A percentile compares a stretch with the other conserved stretches of the same genome.
These are phyloP conservation scores for Nothura maculosa DNA, from an alignment of 2,797 vertebrate species.

Conservation along the genomic window DNA sequence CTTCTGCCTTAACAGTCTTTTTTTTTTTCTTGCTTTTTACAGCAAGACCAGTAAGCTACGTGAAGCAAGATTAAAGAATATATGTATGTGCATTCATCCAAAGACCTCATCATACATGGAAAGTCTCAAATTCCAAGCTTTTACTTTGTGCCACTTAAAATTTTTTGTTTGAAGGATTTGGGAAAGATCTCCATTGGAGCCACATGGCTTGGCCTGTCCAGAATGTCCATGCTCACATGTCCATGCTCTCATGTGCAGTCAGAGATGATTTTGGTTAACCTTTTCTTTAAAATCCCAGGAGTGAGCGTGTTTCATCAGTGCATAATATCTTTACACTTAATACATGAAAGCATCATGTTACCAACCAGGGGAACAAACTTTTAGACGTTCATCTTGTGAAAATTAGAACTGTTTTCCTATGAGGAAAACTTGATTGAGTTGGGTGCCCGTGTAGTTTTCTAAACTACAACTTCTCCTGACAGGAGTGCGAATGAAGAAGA, in stretches of 20 bases:
- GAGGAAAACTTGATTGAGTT: background rate
- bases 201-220: background rate
- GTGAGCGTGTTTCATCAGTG: background rate
- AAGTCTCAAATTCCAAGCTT: background rate
- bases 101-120: background rate
- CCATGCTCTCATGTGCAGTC: background rate
- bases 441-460: background rate
- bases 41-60: background rate
- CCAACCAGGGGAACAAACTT: background rate
- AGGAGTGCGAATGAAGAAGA: background rate
- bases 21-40: background rate
- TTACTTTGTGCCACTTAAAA: background rate
- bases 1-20: background rate
- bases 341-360: background rate
- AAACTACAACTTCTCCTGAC: background rate
- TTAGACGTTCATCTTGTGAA: background rate
- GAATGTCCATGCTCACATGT: background rate
- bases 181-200: background rate
- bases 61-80: background rate
- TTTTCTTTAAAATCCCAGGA: background rate
- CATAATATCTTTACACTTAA: background rate
- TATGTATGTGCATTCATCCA: background rate
- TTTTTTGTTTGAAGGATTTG: background rate
- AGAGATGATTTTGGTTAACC: background rate
- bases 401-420: background rate